A percentile compares a stretch with the other conserved stretches of the same genome.
Evolutionary conservation across 2,888 invertebrate species (phyloP).

Genomic region (Ctena decussata): DNA sequence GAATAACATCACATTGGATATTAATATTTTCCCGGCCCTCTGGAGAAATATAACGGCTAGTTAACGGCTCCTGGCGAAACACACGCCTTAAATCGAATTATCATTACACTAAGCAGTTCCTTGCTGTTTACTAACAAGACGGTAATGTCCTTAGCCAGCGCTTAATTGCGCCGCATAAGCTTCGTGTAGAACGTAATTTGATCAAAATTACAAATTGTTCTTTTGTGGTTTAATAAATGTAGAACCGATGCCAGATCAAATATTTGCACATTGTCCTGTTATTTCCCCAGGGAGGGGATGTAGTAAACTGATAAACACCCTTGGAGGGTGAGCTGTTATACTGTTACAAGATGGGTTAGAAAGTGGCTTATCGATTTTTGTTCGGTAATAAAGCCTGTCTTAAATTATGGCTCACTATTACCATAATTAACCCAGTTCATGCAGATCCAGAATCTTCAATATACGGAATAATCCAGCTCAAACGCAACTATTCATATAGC

Average conservation of each 20-base stretch:
- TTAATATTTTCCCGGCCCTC: not conserved
- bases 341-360: not conserved
- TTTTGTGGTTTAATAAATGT: conserved; percentile 64
- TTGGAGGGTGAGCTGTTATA: conserved; percentile 3
- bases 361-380: not conserved
- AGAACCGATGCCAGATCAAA: conserved; percentile 47
- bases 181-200: conserved; percentile 62
- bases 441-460: too few species aligned
- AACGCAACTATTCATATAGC: too few species aligned
- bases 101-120: conserved; percentile 60
- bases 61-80: conserved; percentile 15
- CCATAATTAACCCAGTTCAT: not conserved
- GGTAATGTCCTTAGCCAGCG: conserved; percentile 60
- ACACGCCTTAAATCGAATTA: conserved; percentile 60
- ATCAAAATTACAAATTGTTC: conserved; percentile 69
- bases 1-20: not conserved
- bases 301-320: conserved; percentile 49
- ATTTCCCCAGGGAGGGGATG: conserved; percentile 58
- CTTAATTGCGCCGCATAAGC: conserved; percentile 65
- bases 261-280: conserved; percentile 67
- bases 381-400: not conserved
- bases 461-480: too few species aligned
- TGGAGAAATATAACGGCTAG: not conserved
- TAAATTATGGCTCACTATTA: not conserved
- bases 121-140: conserved; percentile 56